These are phyloP conservation scores for Anolis apletophallus DNA, from an alignment of 2,797 vertebrate species.

Conservation along the genomic window DNA sequence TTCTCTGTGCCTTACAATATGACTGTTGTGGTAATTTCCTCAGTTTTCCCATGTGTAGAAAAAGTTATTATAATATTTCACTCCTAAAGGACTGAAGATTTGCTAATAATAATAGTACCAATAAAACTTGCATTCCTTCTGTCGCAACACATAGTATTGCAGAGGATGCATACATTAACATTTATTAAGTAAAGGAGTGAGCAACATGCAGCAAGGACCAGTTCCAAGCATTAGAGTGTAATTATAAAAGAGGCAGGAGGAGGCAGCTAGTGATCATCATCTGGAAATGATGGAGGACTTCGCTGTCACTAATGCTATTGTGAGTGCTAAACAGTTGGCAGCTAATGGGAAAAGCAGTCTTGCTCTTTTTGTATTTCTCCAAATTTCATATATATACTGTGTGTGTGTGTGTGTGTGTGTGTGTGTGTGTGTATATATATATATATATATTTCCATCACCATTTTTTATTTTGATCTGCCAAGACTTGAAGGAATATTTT, in stretches of 20 bases:
- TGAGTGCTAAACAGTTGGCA: neutral
- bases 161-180: constrained; percentile 36
- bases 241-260: too few relatives aligned
- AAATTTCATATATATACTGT: neutral
- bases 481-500: too few relatives aligned
- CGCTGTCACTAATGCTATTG: neutral
- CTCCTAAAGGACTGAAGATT: constrained; percentile 65
- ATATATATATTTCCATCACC: too few relatives aligned
- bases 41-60: constrained; percentile 64
- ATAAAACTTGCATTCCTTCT: constrained; percentile 56
- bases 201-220: neutral
- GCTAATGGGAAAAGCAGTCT: too few relatives aligned
- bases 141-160: constrained; percentile 43
- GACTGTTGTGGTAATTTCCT: constrained; percentile 69
- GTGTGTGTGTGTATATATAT: too few relatives aligned
- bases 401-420: too few relatives aligned
- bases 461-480: too few relatives aligned
- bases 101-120: constrained; percentile 69
- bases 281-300: neutral
- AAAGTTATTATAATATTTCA: constrained; percentile 63
- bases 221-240: neutral
- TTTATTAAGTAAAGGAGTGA: constrained; percentile 17
- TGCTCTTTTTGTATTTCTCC: neutral
- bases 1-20: constrained; percentile 51
- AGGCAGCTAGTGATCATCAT: neutral